These are phyloP conservation scores for Aphelenchoides besseyi DNA, from an alignment of 1,140 invertebrate species.

Conservation along the genomic window DNA sequence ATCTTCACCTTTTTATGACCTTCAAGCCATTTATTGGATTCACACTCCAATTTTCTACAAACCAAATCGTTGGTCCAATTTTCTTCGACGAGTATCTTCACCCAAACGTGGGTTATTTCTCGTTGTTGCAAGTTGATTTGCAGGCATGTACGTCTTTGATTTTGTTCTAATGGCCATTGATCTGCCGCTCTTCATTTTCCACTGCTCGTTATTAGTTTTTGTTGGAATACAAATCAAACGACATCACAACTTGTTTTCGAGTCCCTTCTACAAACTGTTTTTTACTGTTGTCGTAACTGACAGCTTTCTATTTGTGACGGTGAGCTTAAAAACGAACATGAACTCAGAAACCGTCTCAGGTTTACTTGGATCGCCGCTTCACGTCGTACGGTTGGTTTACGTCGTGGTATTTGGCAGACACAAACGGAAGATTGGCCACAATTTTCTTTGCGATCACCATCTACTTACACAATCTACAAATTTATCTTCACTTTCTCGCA, in stretches of 20 bases:
- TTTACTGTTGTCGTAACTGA: not conserved
- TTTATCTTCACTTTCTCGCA: not conserved
- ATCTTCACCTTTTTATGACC: too few species aligned
- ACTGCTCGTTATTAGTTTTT: not conserved
- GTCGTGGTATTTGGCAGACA: not conserved
- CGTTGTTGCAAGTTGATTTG: too few species aligned
- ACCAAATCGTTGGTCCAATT: too few species aligned
- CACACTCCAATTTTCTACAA: too few species aligned
- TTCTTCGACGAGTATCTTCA: too few species aligned
- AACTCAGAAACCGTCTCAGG: too few species aligned
- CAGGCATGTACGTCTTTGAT: too few species aligned
- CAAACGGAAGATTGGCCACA: not conserved
- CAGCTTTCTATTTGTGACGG: not conserved
- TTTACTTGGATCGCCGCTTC: slow-evolving; percentile 3
- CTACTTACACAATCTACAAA: not conserved
- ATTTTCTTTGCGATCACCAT: not conserved
- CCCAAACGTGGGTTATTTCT: too few species aligned
- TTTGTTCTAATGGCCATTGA: not conserved
- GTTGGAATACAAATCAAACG: not conserved
- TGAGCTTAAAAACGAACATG: too few species aligned
- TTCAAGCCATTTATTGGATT: too few species aligned
- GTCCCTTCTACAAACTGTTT: not conserved
- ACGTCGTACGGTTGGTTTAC: not conserved
- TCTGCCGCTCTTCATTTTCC: not conserved
- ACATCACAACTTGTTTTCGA: not conserved